Evolutionary conservation across 2,888 invertebrate genomes (phyloP), one percentile per base, ranked within the genome.

Genomic region (Dasysyrphus tricinctus): DNA sequence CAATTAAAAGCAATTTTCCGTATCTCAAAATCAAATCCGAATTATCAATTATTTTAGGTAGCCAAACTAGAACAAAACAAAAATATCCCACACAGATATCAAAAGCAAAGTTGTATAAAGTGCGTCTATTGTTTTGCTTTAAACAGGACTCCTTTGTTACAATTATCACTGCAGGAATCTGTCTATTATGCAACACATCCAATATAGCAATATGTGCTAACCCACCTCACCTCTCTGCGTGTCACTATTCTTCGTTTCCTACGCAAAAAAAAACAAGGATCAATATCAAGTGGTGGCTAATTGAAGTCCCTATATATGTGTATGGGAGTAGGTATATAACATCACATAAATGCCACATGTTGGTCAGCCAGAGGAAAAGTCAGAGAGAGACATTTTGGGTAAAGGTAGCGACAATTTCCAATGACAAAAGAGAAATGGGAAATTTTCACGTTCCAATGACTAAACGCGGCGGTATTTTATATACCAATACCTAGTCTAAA

Each of bases 211-310:
- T 75, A 54, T 74, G 47, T 73, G 9, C n/a, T 29, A 29, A 54
- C 57, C 74, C 65, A 72, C 65, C 82, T 69, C 34, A 39, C 29
- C 47, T 12, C 75, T 74, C 82, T 79, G 82, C 65, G 54, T 86
- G 86, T 54, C 12, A 49, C 72, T 67, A 39, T 86, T 69, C 24
- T 65, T 59, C 59, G 24, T 51, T 65, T 57, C 19, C 61, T 67
- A 12, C 54, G 65, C 63, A 73, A 67, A 59, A 29, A 59, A 63
- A 63, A 56, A 54, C 67, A 67, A 70, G 79, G 77, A 85, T 81
- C 85, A 78, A 85, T 85, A 85, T 81, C 81, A 85, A 85, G 85
- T 81, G 77, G 77, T 79, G 79, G 79, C 82, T 86, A 86, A 86
- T 86, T 86, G 86, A 81, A 57, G 63, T 44, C 19, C 54, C 69